A percentile compares a stretch with the other conserved stretches of the same genome.
These are phyloP conservation scores for Miniopterus natalensis DNA, from an alignment of 2,113 vertebrate species.

Conservation along the genomic window DNA sequence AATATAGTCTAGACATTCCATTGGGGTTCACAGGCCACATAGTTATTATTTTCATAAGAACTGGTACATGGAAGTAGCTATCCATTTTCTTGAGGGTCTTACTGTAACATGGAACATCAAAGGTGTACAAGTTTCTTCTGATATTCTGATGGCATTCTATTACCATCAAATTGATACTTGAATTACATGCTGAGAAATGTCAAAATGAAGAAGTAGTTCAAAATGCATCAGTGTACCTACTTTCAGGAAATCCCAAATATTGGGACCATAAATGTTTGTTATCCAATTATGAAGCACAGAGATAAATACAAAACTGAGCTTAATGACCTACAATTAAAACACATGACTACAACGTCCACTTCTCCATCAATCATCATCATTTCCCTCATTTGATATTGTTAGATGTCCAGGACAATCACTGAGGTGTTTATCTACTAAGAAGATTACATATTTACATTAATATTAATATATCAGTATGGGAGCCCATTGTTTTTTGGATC, in stretches of 20 bases:
- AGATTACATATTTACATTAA: background rate
- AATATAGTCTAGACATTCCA: background rate
- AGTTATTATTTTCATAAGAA: background rate
- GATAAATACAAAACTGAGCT: background rate
- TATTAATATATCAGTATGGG: background rate
- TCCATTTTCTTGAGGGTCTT: background rate
- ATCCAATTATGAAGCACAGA: background rate
- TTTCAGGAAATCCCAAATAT: background rate
- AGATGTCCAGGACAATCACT: background rate
- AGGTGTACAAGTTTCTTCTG: background rate
- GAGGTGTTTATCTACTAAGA: background rate
- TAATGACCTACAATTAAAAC: background rate
- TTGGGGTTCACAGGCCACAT: background rate
- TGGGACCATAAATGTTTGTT: background rate
- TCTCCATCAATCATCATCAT: background rate
- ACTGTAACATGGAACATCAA: background rate
- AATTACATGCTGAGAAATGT: background rate
- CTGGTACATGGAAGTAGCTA: background rate
- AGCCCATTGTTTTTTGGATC: background rate
- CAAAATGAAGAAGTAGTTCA: background rate
- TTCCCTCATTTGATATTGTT: background rate
- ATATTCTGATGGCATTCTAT: background rate
- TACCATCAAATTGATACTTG: background rate
- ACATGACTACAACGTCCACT: background rate
- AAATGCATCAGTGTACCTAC: background rate